A percentile compares a stretch with the other conserved stretches of the same genome.
Conservation (phyloP, 1,140 invertebrate species). For the Drosophila melanogaster region Release_6_plus_ISO1_MT NC_004354.4:1275001-1275500, state of each 20-base stretch:
- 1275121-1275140: slow-evolving; percentile 57
- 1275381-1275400: slow-evolving; percentile 46
- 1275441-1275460: too few species aligned
- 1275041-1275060: slow-evolving; percentile 52
- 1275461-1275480: too few species aligned
- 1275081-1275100: slow-evolving; percentile 1
- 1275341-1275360: slow-evolving; percentile 54
- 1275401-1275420: not conserved
- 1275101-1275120: slow-evolving; percentile 11
- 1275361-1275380: slow-evolving; percentile 76
- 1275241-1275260: slow-evolving; percentile 4
- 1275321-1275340: slow-evolving; percentile 36
- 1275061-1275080: slow-evolving; percentile 64
- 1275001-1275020: slow-evolving; percentile 35
- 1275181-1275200: not conserved
- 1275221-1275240: slow-evolving; percentile 30
- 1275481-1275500: too few species aligned
- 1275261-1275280: slow-evolving; percentile 70
- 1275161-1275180: slow-evolving; percentile 35
- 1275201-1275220: slow-evolving; percentile 17
- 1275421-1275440: not conserved
- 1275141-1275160: slow-evolving; percentile 80
- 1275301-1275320: slow-evolving; percentile 6
- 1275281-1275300: slow-evolving; percentile 59
- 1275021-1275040: slow-evolving; percentile 66